Conservation (phyloP, 1,140 invertebrate genomes). For the Tetramorium parvispinum region DNA sequence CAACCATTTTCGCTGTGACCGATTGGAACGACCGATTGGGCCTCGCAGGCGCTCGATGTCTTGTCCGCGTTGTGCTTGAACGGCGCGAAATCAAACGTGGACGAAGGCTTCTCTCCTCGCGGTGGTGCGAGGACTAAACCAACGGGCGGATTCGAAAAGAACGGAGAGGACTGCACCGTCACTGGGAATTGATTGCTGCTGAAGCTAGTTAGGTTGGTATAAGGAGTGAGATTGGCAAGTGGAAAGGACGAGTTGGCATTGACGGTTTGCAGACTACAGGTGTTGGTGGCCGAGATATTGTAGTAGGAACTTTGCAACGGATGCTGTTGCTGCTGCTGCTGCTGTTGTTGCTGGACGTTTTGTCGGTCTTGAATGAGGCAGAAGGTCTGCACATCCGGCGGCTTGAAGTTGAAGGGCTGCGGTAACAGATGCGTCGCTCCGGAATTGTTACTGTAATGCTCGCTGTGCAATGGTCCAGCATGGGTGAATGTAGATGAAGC, state of each 20-base stretch:
- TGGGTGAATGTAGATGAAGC: conserved; percentile 74
- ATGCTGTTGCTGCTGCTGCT: conserved; percentile 60
- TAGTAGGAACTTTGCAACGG: conserved; percentile 73
- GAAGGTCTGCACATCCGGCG: conserved; percentile 75
- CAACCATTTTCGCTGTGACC: conserved; percentile 43
- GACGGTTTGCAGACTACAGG: conserved; percentile 72
- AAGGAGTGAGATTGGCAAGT: conserved; percentile 68
- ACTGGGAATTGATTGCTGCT: conserved; percentile 65
- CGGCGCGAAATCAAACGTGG: conserved; percentile 24
- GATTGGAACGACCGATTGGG: conserved; percentile 4
- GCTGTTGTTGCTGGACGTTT: conserved; percentile 70
- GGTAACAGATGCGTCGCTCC: conserved; percentile 72
- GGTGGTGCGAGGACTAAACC: conserved; percentile 59
- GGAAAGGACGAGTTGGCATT: conserved; percentile 72
- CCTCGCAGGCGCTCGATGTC: conserved; percentile 8
- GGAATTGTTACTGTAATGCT: conserved; percentile 74
- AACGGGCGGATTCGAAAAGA: conserved; percentile 71
- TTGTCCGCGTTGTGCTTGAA: conserved; percentile 57
- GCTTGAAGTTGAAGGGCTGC: conserved; percentile 77
- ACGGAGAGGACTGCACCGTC: conserved; percentile 55
- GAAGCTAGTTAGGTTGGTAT: conserved; percentile 57
- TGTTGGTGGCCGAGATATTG: conserved; percentile 71
- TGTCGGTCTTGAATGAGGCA: conserved; percentile 76
- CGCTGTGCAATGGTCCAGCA: conserved; percentile 66
- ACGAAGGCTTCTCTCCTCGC: conserved; percentile 62